Evolutionary conservation across 2,888 invertebrate species (phyloP).

Genomic region (Hecatera dysodea): DNA sequence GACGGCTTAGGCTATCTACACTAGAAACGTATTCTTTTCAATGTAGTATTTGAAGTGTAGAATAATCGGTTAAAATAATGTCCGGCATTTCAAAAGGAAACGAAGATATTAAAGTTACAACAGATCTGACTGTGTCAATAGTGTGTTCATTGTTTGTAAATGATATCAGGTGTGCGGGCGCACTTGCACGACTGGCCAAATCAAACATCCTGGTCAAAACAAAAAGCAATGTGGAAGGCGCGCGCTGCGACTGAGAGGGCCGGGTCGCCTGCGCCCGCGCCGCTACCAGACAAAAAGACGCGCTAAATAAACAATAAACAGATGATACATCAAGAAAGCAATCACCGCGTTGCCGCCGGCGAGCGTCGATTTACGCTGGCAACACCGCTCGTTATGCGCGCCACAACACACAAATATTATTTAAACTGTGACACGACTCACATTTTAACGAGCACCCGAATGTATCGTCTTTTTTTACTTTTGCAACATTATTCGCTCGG

Average conservation of each 20-base stretch:
- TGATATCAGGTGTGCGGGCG: not conserved
- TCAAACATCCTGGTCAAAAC: slow-evolving; percentile 15
- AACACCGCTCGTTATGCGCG: slow-evolving; percentile 75
- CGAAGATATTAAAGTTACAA: not conserved
- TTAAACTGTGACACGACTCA: slow-evolving; percentile 72
- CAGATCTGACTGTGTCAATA: not conserved
- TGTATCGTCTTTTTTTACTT: slow-evolving; percentile 63
- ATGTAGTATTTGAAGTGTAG: no score
- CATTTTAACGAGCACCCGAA: slow-evolving; percentile 74
- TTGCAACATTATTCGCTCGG: slow-evolving; percentile 64
- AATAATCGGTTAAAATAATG: no score
- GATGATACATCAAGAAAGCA: slow-evolving; percentile 87
- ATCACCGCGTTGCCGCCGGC: slow-evolving; percentile 83
- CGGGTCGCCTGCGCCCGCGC: slow-evolving; percentile 42
- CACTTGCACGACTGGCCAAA: not conserved
- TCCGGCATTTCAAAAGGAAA: not conserved
- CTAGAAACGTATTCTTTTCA: no score
- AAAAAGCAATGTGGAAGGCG: not conserved
- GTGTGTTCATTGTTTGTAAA: slow-evolving; percentile 8
- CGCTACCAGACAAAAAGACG: slow-evolving; percentile 83
- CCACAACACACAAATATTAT: slow-evolving; percentile 75
- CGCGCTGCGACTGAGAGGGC: slow-evolving; percentile 5
- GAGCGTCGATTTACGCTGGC: slow-evolving; percentile 76
- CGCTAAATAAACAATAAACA: slow-evolving; percentile 86
- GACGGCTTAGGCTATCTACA: no score